These are phyloP conservation scores for Cavia porcellus DNA, from an alignment of 2,113 vertebrate genomes.

Conservation along the genomic window DNA sequence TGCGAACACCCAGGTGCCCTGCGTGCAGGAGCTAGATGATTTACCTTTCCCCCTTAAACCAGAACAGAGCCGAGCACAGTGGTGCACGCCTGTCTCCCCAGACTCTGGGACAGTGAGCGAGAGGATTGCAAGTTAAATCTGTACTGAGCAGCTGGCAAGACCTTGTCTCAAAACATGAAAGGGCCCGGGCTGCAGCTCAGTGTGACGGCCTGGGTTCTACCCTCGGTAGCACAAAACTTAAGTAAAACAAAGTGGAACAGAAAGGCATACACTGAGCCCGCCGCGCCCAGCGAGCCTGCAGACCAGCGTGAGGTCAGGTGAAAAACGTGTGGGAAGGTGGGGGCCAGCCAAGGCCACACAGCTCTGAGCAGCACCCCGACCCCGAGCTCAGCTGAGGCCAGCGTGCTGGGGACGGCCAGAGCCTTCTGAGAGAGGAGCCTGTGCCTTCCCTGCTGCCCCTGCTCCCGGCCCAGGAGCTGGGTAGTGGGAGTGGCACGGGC, in stretches of 20 bases:
- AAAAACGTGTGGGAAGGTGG: neutral
- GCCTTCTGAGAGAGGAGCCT: neutral
- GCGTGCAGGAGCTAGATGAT: no score
- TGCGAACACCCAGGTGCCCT: neutral
- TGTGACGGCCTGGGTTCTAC: neutral
- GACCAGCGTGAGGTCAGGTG: neutral
- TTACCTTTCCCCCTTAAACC: neutral
- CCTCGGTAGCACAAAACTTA: neutral
- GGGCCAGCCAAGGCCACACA: neutral
- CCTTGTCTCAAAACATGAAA: neutral
- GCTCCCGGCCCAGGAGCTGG: neutral
- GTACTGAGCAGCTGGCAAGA: neutral
- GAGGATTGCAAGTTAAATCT: neutral
- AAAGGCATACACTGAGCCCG: neutral
- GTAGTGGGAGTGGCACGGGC: no score
- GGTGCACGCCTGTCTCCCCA: neutral
- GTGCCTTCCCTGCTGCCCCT: neutral
- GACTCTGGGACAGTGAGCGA: neutral
- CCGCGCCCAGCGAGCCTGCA: neutral
- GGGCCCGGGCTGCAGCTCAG: neutral
- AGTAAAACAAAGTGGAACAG: neutral
- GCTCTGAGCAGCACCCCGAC: neutral
- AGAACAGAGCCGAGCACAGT: neutral
- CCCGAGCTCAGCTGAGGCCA: neutral
- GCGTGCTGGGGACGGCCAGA: fast-evolving